Conservation (phyloP, 2,797 vertebrate genomes). For the Halcyon chelicuti region DNA sequence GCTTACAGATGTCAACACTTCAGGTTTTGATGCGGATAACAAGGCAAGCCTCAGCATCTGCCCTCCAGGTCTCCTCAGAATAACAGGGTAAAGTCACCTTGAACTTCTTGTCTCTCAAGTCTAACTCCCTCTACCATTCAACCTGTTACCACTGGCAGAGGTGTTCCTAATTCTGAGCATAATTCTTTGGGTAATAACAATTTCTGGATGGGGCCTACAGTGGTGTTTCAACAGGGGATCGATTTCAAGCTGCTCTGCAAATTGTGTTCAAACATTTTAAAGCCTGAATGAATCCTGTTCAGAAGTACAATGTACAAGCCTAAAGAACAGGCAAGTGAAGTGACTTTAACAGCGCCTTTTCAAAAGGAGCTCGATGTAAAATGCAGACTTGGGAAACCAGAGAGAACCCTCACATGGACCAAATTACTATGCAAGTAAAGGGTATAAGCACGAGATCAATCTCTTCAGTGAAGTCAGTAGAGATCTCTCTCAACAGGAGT, state of each 20-base stretch:
- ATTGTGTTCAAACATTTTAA: not conserved
- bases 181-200: not conserved
- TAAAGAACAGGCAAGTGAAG: not conserved
- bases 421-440: not conserved
- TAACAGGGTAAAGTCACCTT: not conserved
- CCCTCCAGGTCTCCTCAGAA: not conserved
- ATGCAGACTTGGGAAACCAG: not conserved
- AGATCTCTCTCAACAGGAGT: not conserved
- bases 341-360: not conserved
- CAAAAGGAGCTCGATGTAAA: not conserved
- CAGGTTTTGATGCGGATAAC: not conserved
- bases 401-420: not conserved
- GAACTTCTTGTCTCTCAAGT: rapidly evolving
- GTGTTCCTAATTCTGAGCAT: not conserved
- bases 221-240: not conserved
- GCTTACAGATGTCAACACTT: not conserved
- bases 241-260: not conserved
- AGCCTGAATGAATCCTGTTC: not conserved
- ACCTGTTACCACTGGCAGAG: not conserved
- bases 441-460: not conserved
- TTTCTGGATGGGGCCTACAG: rapidly evolving
- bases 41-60: not conserved
- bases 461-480: not conserved
- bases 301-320: rapidly evolving
- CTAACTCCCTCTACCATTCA: not conserved